Conservation (phyloP, 1,140 invertebrate species). For the Limonius californicus region DNA sequence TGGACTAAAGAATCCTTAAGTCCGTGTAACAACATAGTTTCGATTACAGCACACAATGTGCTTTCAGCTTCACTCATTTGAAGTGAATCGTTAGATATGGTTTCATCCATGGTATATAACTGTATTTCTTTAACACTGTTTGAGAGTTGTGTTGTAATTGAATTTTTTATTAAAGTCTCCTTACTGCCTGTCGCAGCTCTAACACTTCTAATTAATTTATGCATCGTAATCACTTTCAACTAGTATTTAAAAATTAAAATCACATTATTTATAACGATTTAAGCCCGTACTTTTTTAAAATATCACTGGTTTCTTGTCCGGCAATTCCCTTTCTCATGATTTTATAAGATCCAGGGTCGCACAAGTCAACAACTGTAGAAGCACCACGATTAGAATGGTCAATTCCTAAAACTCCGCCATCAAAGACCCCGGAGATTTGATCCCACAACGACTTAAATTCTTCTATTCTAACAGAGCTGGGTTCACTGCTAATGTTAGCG, state of each 20-base stretch:
- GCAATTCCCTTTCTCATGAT: slow-evolving; percentile 76
- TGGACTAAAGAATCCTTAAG: slow-evolving; percentile 83
- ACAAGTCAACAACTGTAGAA: slow-evolving; percentile 91
- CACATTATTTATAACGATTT: slow-evolving; percentile 21
- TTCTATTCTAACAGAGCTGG: slow-evolving; percentile 69
- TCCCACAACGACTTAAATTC: slow-evolving; percentile 86
- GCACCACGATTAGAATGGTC: slow-evolving; percentile 63
- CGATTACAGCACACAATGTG: slow-evolving; percentile 70
- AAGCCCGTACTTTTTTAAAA: slow-evolving; percentile 51
- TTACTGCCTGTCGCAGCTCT: slow-evolving; percentile 52
- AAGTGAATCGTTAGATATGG: slow-evolving; percentile 43
- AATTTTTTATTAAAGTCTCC: slow-evolving; percentile 65
- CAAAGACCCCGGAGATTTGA: slow-evolving; percentile 76
- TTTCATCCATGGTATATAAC: slow-evolving; percentile 36
- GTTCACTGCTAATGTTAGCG: slow-evolving; percentile 81
- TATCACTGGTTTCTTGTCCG: slow-evolving; percentile 52
- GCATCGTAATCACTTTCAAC: slow-evolving; percentile 45
- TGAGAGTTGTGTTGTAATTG: slow-evolving; percentile 65
- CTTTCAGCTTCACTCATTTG: slow-evolving; percentile 65
- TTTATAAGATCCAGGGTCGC: slow-evolving; percentile 61
- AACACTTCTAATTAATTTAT: slow-evolving; percentile 60
- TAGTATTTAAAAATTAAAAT: slow-evolving; percentile 16
- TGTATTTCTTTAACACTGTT: slow-evolving; percentile 73
- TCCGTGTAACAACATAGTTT: slow-evolving; percentile 87
- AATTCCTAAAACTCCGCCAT: slow-evolving; percentile 65